Base-by-base conservation (phyloP, 2,113 vertebrate genomes). In the Cyanoramphus novaezelandiae region DNA sequence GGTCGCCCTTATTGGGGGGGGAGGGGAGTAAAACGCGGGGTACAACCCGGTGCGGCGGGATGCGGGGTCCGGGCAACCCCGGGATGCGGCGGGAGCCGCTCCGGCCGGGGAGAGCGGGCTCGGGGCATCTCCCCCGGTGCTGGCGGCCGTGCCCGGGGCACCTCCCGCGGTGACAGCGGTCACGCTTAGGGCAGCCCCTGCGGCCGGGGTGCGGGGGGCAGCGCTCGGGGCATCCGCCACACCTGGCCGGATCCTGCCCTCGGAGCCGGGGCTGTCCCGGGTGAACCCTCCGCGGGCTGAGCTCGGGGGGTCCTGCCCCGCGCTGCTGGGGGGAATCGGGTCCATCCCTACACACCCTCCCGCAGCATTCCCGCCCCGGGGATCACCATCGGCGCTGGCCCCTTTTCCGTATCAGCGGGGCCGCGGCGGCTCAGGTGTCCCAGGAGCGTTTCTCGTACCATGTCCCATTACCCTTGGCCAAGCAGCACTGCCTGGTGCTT, bases 1-100 rank as follows among this genome's bases (percentile, higher is more conserved):
- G 60, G 39, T n/a, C 17, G 4, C 31, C n/a, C 31, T 27, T 13
- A 3, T 1, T 2, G 50, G 0, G 18, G 59, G 49, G 46, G 28
- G 50, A 8, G 37, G 7, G 41, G 41, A 41, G 69, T 68, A 65
- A n/a, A n/a, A 21, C 8, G 12, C 13, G 55, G 55, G 55, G 20
- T n/a, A 57, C 29, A 53, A 39, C 64, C 39, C 33, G 17, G 69
- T 1, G 63, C 14, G 50, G 44, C 0, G 39, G 46, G 74, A 16
- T 17, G 46, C 6, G 33, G 37, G n/a, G 2, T 13, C 28, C 13
- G 65, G 35, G 17, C 19, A 16, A 52, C 7, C 7, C 12, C 37
- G 57, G 82, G 4, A 27, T 16, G 53, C 43, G 29, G 53, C 9
- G 52, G 50, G 57, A 31, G 8, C 6, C 6, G n/a, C 25, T 49